Percentiles rank a stretch among this genome's conserved stretches.
Evolutionary conservation across 2,888 invertebrate genomes (phyloP).

Genomic region (Conistra vaccinii): DNA sequence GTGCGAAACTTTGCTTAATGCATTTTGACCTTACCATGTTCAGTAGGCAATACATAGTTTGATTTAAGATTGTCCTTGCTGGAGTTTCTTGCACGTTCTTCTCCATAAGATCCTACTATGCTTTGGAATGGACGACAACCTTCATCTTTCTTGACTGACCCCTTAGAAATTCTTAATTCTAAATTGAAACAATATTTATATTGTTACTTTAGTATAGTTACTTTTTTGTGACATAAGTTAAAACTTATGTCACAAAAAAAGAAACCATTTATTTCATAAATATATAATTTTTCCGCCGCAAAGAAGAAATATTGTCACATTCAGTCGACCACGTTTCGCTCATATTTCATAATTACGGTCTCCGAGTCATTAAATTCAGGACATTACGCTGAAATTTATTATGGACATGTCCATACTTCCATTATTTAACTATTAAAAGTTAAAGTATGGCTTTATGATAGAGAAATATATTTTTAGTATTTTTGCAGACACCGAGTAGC

Average conservation of each 20-base stretch:
- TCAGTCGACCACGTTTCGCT: conserved; percentile 24
- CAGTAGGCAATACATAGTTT: too few relatives aligned
- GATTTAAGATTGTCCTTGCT: too few relatives aligned
- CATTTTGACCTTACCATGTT: neutral
- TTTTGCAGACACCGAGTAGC: neutral
- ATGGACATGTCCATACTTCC: conserved; percentile 22
- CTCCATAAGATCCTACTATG: too few relatives aligned
- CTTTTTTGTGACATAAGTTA: too few relatives aligned
- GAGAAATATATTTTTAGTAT: neutral
- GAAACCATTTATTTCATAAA: conserved; percentile 1
- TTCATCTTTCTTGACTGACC: too few relatives aligned
- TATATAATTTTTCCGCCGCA: neutral
- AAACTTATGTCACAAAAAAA: neutral
- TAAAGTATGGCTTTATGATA: conserved; percentile 17
- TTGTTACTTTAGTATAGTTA: too few relatives aligned
- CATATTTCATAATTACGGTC: conserved; percentile 52
- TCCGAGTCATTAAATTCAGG: conserved; percentile 42
- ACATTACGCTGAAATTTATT: conserved; percentile 49
- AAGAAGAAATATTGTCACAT: conserved; percentile 29
- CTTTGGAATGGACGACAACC: too few relatives aligned
- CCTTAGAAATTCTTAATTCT: too few relatives aligned
- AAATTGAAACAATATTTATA: too few relatives aligned
- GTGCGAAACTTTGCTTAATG: neutral
- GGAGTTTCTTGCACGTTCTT: too few relatives aligned
- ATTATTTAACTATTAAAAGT: conserved; percentile 29